These are phyloP conservation scores for Leptothorax acervorum DNA, from an alignment of 2,888 invertebrate genomes.

Conservation along the genomic window DNA sequence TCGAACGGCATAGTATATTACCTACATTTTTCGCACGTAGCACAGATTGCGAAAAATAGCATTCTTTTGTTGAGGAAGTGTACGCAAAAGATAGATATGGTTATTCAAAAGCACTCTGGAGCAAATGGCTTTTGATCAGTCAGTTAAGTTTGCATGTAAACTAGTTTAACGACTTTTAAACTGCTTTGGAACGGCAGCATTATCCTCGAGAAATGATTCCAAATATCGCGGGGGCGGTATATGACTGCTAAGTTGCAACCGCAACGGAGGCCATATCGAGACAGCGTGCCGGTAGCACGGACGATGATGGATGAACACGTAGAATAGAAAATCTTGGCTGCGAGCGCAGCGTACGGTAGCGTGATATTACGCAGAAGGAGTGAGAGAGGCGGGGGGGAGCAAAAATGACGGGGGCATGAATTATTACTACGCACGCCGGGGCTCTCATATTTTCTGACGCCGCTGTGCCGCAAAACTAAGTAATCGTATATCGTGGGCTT, in stretches of 20 bases:
- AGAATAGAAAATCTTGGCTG: conserved; percentile 76
- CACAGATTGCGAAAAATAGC: neutral
- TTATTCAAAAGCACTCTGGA: neutral
- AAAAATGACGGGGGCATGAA: conserved; percentile 74
- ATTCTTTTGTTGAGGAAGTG: neutral
- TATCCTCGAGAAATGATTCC: conserved; percentile 39
- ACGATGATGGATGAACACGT: conserved; percentile 77
- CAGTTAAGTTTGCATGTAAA: neutral
- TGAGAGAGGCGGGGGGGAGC: conserved; percentile 46
- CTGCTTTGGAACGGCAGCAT: neutral
- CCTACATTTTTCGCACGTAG: neutral
- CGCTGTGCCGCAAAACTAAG: conserved; percentile 39
- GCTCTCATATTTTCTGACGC: conserved; percentile 48
- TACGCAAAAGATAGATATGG: neutral
- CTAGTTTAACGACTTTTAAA: conserved; percentile 35
- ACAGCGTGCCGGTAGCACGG: conserved; percentile 58
- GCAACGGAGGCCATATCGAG: conserved; percentile 61
- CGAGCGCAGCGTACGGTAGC: conserved; percentile 63
- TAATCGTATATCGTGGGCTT: conserved; percentile 51
- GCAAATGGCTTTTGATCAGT: neutral
- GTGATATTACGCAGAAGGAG: conserved; percentile 61
- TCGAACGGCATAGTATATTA: neutral
- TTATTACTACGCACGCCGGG: conserved; percentile 69
- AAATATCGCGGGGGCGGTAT: conserved; percentile 18
- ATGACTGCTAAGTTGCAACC: conserved; percentile 57